These are phyloP conservation scores for Enteromius afrohamiltoni DNA, from an alignment of 2,797 vertebrate species.

Conservation along the genomic window DNA sequence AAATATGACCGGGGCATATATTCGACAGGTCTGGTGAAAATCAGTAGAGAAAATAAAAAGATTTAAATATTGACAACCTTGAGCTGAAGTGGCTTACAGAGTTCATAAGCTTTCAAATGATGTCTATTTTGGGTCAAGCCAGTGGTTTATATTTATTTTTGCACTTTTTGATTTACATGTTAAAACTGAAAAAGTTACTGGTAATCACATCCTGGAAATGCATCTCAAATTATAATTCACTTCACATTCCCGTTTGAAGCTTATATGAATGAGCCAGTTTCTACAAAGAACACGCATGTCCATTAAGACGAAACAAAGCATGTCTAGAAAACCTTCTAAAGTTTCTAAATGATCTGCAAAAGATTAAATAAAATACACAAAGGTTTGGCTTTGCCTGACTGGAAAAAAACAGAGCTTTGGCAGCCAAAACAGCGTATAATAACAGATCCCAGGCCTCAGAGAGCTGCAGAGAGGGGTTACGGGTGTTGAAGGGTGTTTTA, in stretches of 20 bases:
- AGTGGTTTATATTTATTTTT: background rate
- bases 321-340: background rate
- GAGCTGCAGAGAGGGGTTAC: background rate
- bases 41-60: background rate
- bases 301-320: background rate
- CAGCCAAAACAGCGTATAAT: background rate
- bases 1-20: background rate
- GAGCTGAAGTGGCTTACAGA: background rate
- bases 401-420: background rate
- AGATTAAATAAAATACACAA: background rate
- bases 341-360: background rate
- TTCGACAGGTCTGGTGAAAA: too few species aligned
- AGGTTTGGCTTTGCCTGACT: background rate
- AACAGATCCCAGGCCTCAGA: background rate
- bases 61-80: background rate
- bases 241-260: background rate
- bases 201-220: background rate
- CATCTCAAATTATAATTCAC: background rate
- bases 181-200: background rate
- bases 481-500: conserved; percentile 13
- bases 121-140: background rate
- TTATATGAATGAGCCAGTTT: background rate
- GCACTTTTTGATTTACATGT: background rate
- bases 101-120: background rate
- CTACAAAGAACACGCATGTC: background rate